These are phyloP conservation scores for Schizotus pectinicornis DNA, from an alignment of 2,888 invertebrate genomes.

Conservation along the genomic window DNA sequence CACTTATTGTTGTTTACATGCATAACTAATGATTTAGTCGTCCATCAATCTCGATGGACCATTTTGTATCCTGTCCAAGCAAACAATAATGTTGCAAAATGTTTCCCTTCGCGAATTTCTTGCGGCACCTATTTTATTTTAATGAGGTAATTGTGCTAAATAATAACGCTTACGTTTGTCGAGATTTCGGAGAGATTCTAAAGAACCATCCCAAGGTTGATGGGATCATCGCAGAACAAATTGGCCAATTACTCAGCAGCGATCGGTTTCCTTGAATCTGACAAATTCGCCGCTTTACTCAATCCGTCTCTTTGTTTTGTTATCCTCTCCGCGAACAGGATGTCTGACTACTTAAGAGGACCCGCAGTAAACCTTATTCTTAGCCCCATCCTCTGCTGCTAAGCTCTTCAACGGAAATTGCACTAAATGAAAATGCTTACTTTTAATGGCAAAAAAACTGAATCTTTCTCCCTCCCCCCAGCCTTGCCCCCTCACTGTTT, in stretches of 20 bases:
- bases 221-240: conserved; percentile 31
- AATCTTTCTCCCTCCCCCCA: no score
- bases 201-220: conserved; percentile 31
- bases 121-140: not conserved
- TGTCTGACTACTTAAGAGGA: conserved; percentile 5
- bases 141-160: conserved; percentile 6
- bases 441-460: no score
- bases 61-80: conserved; percentile 4
- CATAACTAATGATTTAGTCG: conserved; percentile 42
- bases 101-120: no score
- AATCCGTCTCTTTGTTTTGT: conserved; percentile 18
- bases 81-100: no score
- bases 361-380: no score
- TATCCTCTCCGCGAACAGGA: conserved; percentile 21
- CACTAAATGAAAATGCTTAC: no score
- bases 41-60: conserved; percentile 22
- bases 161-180: not conserved
- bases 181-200: conserved; percentile 5
- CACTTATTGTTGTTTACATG: conserved; percentile 45
- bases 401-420: no score
- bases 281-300: conserved; percentile 22
- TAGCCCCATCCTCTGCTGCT: no score
- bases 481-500: no score
- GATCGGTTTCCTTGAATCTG: conserved; percentile 41
- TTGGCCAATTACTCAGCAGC: conserved; percentile 38